Conservation (phyloP, 2,797 vertebrate species). For the Chelidonichthys spinosus region DNA sequence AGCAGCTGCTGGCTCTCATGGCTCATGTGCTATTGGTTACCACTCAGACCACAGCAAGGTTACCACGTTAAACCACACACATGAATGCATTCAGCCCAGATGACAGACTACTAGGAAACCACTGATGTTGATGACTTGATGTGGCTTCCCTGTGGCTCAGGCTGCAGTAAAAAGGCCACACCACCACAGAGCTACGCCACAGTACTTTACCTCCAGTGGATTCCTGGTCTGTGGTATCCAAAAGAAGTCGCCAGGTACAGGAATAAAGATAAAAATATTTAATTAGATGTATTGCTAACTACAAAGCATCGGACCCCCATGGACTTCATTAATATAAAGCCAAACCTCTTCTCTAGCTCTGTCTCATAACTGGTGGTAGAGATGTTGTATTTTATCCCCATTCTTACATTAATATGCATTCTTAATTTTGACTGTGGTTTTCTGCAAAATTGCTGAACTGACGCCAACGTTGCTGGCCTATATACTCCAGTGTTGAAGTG, state of each 20-base stretch:
- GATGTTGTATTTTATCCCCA: background rate
- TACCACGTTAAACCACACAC: slow-evolving; percentile 12
- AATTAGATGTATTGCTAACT: slow-evolving; percentile 12
- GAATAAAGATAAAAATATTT: slow-evolving; percentile 11
- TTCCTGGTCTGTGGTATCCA: slow-evolving; percentile 28
- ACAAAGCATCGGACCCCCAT: background rate
- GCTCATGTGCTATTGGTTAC: slow-evolving; percentile 45
- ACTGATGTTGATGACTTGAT: slow-evolving; percentile 50
- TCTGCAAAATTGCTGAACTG: background rate
- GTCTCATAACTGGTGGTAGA: background rate
- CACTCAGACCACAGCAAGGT: slow-evolving; percentile 33
- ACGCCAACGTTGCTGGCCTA: background rate
- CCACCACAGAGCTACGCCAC: slow-evolving; percentile 18
- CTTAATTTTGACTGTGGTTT: background rate
- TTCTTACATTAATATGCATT: background rate
- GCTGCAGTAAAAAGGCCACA: slow-evolving; percentile 19
- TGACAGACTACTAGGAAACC: slow-evolving; percentile 40
- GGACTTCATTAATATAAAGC: background rate
- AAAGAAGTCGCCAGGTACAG: slow-evolving; percentile 7
- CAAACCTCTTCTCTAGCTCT: background rate
- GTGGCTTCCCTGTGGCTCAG: slow-evolving; percentile 50
- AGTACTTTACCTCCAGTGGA: slow-evolving; percentile 30
- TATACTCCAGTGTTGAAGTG: background rate
- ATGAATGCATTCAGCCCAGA: slow-evolving; percentile 20
- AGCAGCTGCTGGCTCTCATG: slow-evolving; percentile 24